These are phyloP conservation scores for Lepilemur septentrionalis DNA, from an alignment of 2,797 vertebrate species.

Conservation along the genomic window DNA sequence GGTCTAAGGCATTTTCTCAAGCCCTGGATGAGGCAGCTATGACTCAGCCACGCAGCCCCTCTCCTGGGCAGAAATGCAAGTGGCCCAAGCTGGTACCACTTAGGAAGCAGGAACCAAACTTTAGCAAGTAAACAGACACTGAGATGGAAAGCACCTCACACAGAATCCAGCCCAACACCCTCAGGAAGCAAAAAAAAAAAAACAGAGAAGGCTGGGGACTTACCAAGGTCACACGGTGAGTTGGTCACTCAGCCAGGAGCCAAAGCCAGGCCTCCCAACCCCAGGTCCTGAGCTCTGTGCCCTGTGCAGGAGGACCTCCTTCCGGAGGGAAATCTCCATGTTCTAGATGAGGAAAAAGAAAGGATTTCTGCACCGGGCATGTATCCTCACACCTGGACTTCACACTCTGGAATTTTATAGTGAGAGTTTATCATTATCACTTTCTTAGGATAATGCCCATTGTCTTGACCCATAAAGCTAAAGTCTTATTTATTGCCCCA, in stretches of 20 bases:
- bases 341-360: neutral
- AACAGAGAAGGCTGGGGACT: neutral
- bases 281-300: neutral
- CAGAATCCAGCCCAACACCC: neutral
- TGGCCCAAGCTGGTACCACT: neutral
- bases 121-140: neutral
- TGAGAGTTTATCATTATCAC: neutral
- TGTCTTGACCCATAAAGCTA: neutral
- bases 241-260: neutral
- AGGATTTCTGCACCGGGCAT: neutral
- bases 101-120: conserved; percentile 18
- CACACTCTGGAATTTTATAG: neutral
- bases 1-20: neutral
- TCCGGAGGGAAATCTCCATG: neutral
- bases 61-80: neutral
- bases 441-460: neutral
- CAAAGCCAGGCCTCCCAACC: neutral
- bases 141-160: neutral
- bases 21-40: neutral
- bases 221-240: neutral
- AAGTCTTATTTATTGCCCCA: neutral
- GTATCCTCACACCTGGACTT: neutral
- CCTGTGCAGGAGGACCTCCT: neutral
- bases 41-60: neutral
- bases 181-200: neutral